Conservation (phyloP, 2,113 vertebrate species). For the Asarcornis scutulata region DNA sequence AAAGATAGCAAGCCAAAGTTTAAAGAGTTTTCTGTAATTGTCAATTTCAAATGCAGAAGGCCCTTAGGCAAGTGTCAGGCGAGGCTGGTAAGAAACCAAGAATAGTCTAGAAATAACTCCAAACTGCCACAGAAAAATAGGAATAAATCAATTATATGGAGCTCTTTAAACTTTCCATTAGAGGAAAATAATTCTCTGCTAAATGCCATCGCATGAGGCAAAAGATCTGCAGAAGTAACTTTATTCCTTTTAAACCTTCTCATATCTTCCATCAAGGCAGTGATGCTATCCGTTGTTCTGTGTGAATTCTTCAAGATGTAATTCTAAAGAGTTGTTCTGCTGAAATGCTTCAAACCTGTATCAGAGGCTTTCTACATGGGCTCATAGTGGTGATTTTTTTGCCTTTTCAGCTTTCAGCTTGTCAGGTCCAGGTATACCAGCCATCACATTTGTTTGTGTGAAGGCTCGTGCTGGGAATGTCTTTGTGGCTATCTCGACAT, state of each 20-base stretch:
- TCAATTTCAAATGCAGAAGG: slow-evolving; percentile 21
- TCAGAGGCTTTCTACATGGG: not conserved
- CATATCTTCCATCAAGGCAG: not conserved
- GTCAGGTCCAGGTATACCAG: not conserved
- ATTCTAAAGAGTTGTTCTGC: not conserved
- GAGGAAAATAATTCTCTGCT: not conserved
- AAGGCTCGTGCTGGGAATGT: not conserved
- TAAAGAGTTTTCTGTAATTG: slow-evolving; percentile 43
- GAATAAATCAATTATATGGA: slow-evolving; percentile 19
- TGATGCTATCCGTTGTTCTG: not conserved
- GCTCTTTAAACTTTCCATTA: slow-evolving; percentile 15
- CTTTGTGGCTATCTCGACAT: not conserved
- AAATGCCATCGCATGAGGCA: not conserved
- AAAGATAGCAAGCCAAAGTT: slow-evolving; percentile 37
- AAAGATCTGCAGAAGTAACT: not conserved
- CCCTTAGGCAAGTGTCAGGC: slow-evolving; percentile 45
- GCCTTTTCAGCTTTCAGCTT: not conserved
- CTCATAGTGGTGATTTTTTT: not conserved
- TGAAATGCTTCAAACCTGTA: not conserved
- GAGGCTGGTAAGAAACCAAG: not conserved
- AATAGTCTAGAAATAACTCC: slow-evolving; percentile 44
- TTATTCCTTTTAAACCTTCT: not conserved
- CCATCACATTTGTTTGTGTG: not conserved
- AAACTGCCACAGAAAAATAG: slow-evolving; percentile 22
- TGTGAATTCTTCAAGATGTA: not conserved